Evolutionary conservation across 2,113 vertebrate species (phyloP), one percentile per base, ranked within the genome.

Genomic region (Verasper variegatus): DNA sequence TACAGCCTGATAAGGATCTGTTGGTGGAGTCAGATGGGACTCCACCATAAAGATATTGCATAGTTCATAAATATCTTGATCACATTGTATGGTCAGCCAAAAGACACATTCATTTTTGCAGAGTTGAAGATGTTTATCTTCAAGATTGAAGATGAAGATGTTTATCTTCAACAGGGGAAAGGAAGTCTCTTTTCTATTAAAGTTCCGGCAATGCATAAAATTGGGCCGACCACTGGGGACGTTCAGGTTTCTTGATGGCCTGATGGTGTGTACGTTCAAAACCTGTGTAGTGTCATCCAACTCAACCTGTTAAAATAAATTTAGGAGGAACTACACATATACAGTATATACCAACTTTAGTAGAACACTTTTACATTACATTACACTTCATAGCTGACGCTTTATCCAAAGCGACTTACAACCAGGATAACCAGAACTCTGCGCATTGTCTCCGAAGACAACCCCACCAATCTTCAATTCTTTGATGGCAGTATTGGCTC

Each of bases 391-490:
- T 27, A 27, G 27, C 27, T 27, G 27, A 31, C 20, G 15, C 45
- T 65, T 86, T 88, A 71, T 82, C 75, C 67, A 24, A 24, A 24
- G 24, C 24, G 24, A 24, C 24, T 24, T 24, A 24, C 24, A 24
- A 71, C 52, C 79, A 55, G 35, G 55, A 70, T 6, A 89, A 49
- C 76, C 79, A 85, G 47, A 85, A 87, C 55, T 83, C 69, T 51
- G 72, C 24, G 1, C 76, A 74, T 57, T 89, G 40, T 14, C 40
- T 85, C 4, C 11, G 35, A 24, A 86, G 62, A 80, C 86, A 84
- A 3, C 27, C 4, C 70, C 17, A 20, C 70, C 76, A 83, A 57
- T 76, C 52, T 3, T 81, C 61, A 1, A 55, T 83, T 17, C 61
- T 70, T 77, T 89, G 84, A 37, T 80, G 35, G 76, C 37, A 1